These are phyloP conservation scores for Macaria liturata DNA, from an alignment of 2,888 invertebrate genomes.

Conservation along the genomic window DNA sequence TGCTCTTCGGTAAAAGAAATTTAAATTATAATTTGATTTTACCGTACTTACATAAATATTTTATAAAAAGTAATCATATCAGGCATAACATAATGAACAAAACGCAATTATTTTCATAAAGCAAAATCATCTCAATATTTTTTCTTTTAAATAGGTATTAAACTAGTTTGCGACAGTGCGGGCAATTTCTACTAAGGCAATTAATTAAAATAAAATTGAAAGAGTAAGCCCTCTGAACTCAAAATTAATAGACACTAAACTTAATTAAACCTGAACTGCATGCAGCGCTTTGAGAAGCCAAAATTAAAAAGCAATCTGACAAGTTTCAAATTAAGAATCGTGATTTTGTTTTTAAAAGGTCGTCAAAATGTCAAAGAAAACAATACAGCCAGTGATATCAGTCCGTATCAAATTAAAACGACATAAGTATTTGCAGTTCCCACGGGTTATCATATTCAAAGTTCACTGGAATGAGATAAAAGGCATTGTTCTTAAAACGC, in stretches of 20 bases:
- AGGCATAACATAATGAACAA: slow-evolving; percentile 4
- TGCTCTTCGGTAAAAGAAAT: too few species aligned
- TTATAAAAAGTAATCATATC: too few species aligned
- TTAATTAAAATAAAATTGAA: slow-evolving; percentile 36
- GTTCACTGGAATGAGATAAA: slow-evolving; percentile 70
- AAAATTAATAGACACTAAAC: slow-evolving; percentile 33
- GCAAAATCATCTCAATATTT: slow-evolving; percentile 9
- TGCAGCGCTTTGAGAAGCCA: slow-evolving; percentile 18
- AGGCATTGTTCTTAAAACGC: slow-evolving; percentile 63
- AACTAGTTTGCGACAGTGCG: slow-evolving; percentile 25
- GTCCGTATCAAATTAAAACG: slow-evolving; percentile 50
- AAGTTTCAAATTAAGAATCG: slow-evolving; percentile 30
- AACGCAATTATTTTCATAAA: slow-evolving; percentile 19
- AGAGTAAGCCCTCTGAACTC: slow-evolving; percentile 30
- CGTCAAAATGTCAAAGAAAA: slow-evolving; percentile 42
- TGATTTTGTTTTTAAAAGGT: slow-evolving; percentile 32
- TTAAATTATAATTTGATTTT: too few species aligned
- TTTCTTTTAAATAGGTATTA: slow-evolving; percentile 14
- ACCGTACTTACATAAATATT: too few species aligned
- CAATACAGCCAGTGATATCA: slow-evolving; percentile 39
- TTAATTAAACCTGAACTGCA: slow-evolving; percentile 32
- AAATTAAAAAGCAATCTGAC: slow-evolving; percentile 17
- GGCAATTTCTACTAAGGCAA: slow-evolving; percentile 24
- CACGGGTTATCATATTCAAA: slow-evolving; percentile 74
- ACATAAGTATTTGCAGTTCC: slow-evolving; percentile 59